Conservation (phyloP, 2,797 vertebrate species). For the Agapornis canus region DNA sequence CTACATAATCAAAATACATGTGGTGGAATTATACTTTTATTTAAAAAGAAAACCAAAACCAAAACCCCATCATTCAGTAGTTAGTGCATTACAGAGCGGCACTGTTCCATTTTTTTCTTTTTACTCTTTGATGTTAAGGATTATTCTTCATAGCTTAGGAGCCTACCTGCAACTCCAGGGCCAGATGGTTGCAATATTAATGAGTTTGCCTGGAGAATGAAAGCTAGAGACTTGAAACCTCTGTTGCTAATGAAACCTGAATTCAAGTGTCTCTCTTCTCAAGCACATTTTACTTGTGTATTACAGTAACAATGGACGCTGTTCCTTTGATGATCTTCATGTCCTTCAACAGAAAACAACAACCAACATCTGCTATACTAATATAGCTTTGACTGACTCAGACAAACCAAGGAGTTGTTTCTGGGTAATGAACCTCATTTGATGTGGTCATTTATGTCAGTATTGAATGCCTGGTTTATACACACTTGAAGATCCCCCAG, state of each 20-base stretch:
- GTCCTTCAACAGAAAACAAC: background rate
- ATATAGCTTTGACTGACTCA: background rate
- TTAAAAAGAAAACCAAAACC: background rate
- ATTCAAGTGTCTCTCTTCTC: background rate
- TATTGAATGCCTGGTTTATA: background rate
- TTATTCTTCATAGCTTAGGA: background rate
- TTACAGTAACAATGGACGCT: background rate
- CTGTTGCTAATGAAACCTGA: background rate
- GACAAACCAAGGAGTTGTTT: background rate
- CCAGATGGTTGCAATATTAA: background rate
- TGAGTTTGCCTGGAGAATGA: background rate
- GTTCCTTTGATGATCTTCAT: background rate
- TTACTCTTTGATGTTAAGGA: background rate
- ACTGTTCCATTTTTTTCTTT: background rate
- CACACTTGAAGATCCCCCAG: background rate
- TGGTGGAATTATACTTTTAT: background rate
- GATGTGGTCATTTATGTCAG: background rate
- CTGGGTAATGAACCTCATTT: background rate
- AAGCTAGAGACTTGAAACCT: background rate
- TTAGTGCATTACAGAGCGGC: background rate
- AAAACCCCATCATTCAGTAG: background rate
- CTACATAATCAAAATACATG: background rate
- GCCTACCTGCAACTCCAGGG: background rate
- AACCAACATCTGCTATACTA: background rate
- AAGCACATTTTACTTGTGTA: background rate